Evolutionary conservation across 2,113 vertebrate species (phyloP), one percentile per base, ranked within the genome.

Genomic region (Charadrius vociferus): DNA sequence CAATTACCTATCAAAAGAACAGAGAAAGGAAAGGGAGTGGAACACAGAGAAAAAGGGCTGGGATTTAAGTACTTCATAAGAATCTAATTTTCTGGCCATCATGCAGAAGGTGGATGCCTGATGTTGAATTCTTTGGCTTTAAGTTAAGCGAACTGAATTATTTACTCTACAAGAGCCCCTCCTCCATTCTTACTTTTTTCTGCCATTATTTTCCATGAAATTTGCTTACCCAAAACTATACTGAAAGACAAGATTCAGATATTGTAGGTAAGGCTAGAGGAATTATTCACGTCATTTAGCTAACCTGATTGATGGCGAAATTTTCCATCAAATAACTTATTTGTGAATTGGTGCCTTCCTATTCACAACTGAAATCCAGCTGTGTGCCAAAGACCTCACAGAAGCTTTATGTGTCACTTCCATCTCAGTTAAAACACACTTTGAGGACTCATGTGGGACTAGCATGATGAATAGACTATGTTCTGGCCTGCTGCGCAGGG

Each of bases 401-500:
- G 77, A 85, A 88, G 49, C 58, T 91, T 65, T 68, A 56, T 43
- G 36, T 87, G 78, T 58, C 74, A 85, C 58, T 89, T 91, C 87
- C 22, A 75, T 66, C 83, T 91, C 66, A n/a, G 45, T 80, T 89
- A 85, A 95, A 91, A 85, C 47, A 61, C 52, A 58, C 92, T 91
- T 89, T 80, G 62, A 95, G 53, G 86, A 87, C 86, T 85, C 78
- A 75, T 29, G 70, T 91, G 89, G 91, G 90, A 95, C 58, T 32
- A 41, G n/a, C 49, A 68, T 94, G 93, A 97, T 91, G 84, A 94
- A 96, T 94, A 88, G 84, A 18, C 29, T 37, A 17, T 3, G 66
- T 93, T 95, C 84, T 91, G 91, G 73, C 74, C 81, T 75, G 50
- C 70, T 93, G 58, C 3, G 0, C 66, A 55, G 91, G 58, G 53